A percentile compares a stretch with the other conserved stretches of the same genome.
Evolutionary conservation across 2,888 invertebrate genomes (phyloP).

Genomic region (Erynnis tages): DNA sequence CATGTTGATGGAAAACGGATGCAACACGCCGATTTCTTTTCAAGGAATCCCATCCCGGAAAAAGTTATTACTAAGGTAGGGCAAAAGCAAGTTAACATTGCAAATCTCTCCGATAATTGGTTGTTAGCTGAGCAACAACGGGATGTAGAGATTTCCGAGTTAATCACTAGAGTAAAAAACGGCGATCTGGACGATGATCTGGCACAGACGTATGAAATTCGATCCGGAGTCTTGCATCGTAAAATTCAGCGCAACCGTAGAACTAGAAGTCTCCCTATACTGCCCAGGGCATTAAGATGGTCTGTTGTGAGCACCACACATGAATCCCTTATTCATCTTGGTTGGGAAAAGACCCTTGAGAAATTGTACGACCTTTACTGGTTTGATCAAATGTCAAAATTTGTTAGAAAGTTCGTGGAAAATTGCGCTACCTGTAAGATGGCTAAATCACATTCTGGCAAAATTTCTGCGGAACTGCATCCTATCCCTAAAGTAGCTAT

Average conservation of each 20-base stretch:
- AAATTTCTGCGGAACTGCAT: slow-evolving; percentile 30
- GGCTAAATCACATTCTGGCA: slow-evolving; percentile 33
- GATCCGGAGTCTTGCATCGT: not conserved
- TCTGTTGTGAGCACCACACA: slow-evolving; percentile 36
- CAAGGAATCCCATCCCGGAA: not conserved
- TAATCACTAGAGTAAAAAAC: not conserved
- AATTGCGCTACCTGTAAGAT: slow-evolving; percentile 29
- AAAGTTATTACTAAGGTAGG: not conserved
- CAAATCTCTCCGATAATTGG: not conserved
- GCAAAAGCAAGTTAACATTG: not conserved
- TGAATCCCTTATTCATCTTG: slow-evolving; percentile 34
- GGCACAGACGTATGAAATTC: not conserved
- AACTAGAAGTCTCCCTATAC: slow-evolving; percentile 12
- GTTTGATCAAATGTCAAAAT: slow-evolving; percentile 37
- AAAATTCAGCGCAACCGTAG: not conserved
- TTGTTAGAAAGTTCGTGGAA: slow-evolving; percentile 33
- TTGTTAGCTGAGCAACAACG: not conserved
- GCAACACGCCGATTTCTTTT: slow-evolving; percentile 2
- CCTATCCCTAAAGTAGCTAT: slow-evolving; percentile 31
- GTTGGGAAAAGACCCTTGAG: slow-evolving; percentile 36
- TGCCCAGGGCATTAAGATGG: slow-evolving; percentile 34
- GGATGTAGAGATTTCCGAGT: not conserved
- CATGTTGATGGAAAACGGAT: not conserved
- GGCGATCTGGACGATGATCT: not conserved
- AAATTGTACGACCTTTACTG: slow-evolving; percentile 37